Percentiles rank a stretch among this genome's conserved stretches.
phyloP scores from a whole-genome alignment of 1,140 invertebrate species.

The Littorina saxatilis region DNA sequence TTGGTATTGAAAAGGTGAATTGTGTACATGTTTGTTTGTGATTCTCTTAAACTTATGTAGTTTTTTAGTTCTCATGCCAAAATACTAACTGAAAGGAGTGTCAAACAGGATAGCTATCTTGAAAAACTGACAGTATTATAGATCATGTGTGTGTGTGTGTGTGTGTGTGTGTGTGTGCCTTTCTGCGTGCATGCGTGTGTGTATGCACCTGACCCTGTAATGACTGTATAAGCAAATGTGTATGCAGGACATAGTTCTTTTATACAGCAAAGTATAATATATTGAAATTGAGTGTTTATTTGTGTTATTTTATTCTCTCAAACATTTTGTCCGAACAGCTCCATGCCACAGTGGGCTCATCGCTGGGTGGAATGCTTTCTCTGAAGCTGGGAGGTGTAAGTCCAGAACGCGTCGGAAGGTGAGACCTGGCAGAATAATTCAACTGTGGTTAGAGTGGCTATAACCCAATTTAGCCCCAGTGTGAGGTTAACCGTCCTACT shows the following conservation, averaged over 20 bases:
- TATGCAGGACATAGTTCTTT: too few species aligned
- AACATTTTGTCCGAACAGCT: slow-evolving; percentile 51
- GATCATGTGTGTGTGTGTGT: slow-evolving; percentile 22
- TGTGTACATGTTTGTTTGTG: neutral
- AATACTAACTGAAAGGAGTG: too few species aligned
- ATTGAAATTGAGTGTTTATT: too few species aligned
- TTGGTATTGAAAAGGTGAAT: slow-evolving; percentile 72
- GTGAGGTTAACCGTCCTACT: too few species aligned
- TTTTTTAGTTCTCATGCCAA: too few species aligned
- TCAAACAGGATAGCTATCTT: too few species aligned
- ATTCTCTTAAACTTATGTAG: too few species aligned
- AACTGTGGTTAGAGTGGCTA: too few species aligned
- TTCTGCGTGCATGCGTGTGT: slow-evolving; percentile 4
- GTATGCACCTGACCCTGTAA: neutral
- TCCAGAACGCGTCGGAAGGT: slow-evolving; percentile 73
- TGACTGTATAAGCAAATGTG: neutral
- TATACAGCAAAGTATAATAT: too few species aligned
- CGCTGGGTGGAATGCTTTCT: slow-evolving; percentile 74
- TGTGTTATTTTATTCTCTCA: too few species aligned
- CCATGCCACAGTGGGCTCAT: slow-evolving; percentile 71
- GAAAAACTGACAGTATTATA: too few species aligned
- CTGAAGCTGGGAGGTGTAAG: slow-evolving; percentile 63
- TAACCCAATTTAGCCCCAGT: too few species aligned
- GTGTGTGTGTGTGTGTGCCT: slow-evolving; percentile 18
- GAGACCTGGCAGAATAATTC: slow-evolving; percentile 27